These are phyloP conservation scores for Gymnorhina tibicen DNA, from an alignment of 2,113 vertebrate genomes.

Conservation along the genomic window DNA sequence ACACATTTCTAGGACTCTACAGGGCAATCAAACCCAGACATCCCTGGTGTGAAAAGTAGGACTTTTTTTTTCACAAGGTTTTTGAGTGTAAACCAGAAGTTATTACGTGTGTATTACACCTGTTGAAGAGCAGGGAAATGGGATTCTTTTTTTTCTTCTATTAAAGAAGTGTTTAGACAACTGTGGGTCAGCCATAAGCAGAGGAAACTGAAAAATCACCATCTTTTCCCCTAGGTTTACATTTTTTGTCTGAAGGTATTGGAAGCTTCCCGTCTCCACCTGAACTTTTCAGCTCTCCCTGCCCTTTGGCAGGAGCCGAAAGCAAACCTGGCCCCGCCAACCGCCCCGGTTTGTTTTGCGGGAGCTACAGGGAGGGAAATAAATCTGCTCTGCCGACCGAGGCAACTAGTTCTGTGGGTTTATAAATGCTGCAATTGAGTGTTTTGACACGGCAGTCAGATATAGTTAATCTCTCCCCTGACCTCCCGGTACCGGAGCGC, in stretches of 20 bases:
- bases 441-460: slow-evolving; percentile 66
- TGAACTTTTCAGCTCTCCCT: background rate
- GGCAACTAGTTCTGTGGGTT: slow-evolving; percentile 42
- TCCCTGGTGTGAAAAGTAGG: background rate
- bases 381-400: background rate
- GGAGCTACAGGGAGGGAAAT: background rate
- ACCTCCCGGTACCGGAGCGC: background rate
- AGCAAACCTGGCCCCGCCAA: background rate
- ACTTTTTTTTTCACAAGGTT: background rate
- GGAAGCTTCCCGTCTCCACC: background rate
- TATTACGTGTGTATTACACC: background rate
- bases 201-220: background rate
- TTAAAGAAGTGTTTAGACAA: background rate
- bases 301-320: background rate
- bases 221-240: background rate
- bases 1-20: background rate
- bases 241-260: background rate
- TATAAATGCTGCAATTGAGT: slow-evolving; percentile 58
- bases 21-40: background rate
- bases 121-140: background rate
- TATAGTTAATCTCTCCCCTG: slow-evolving; percentile 64
- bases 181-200: background rate
- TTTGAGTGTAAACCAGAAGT: background rate
- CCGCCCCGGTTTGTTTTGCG: background rate
- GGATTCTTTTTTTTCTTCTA: background rate